These are phyloP conservation scores for Forbesichthys papilliferus DNA, from an alignment of 2,113 vertebrate species.

Conservation along the genomic window DNA sequence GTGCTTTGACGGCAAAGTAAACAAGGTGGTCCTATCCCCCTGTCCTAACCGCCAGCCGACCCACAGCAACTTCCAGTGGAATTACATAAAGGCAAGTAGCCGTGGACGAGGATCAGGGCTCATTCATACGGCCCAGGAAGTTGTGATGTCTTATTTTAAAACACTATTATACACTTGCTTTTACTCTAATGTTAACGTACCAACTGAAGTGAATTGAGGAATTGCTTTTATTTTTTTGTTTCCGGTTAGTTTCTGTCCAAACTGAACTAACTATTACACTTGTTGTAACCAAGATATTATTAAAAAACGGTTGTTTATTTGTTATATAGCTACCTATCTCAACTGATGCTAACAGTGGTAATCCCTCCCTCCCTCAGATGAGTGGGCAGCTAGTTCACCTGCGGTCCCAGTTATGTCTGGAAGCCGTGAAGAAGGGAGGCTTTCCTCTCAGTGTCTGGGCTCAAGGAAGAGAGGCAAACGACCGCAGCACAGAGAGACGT, in stretches of 20 bases:
- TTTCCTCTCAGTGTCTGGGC: background rate
- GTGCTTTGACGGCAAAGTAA: conserved; percentile 77
- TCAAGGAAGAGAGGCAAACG: background rate
- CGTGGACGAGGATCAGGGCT: background rate
- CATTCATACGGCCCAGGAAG: background rate
- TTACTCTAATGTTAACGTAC: too few relatives aligned
- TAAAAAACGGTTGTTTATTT: background rate
- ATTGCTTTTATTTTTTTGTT: too few relatives aligned
- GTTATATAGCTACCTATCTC: background rate
- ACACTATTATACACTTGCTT: background rate
- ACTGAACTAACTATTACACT: too few relatives aligned
- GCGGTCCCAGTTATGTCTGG: conserved; percentile 83
- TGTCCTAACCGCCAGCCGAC: conserved; percentile 66
- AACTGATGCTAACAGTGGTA: background rate
- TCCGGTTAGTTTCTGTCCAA: too few relatives aligned
- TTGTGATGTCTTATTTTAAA: background rate
- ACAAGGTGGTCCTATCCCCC: conserved; percentile 76
- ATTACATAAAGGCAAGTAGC: conserved; percentile 78
- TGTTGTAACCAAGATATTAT: too few relatives aligned
- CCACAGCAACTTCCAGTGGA: conserved; percentile 77
- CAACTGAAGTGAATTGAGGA: too few relatives aligned
- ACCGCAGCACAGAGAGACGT: conserved; percentile 37
- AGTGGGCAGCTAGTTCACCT: conserved; percentile 82
- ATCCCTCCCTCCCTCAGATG: conserved; percentile 62
- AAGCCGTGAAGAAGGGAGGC: conserved; percentile 70